Evolutionary conservation across 2,113 vertebrate genomes (phyloP), one percentile per base, ranked within the genome.

Genomic region (Varanus komodoensis): DNA sequence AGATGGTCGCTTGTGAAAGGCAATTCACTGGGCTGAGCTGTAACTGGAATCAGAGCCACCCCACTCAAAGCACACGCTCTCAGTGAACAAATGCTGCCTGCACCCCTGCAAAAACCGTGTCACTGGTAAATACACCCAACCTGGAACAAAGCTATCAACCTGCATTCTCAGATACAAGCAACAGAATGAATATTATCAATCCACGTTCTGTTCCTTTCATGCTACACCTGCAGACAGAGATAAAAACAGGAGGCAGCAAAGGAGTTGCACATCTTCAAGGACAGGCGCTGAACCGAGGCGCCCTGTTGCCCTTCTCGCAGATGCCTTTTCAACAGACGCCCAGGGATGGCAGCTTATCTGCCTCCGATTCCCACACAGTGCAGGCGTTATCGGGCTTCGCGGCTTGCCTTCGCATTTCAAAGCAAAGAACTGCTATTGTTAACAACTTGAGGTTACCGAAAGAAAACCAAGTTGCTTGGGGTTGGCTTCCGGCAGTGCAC

Each of bases 341-440:
- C 90, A 93, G 90, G 82, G 88, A 93, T 78, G 67, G 80, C 90
- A 93, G 92, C 90, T 93, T 96, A 94, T 96, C 93, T 95, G 84
- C 83, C 84, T 57, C 34, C 81, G 79, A 29, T 91, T 93, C 92
- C 87, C 87, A 93, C 92, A 89, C 48, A 83, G 68, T 44, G 86
- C 77, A 61, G 84, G 67, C 84, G 89, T 94, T 95, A 94, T 95
- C 94, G n/a, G 86, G 73, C 38, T 92, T 85, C 0, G 0, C 90
- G 87, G 93, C 64, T 91, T 89, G 91, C 38, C 74, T 74, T 88
- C 23, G 52, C 67, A 93, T 93, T 89, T 93, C 92, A 92, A 92
- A 77, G 86, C 79, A 84, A 95, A 91, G 71, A 92, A 86, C 86
- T 90, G 34, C 0, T 0, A 4, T 82, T 79, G 38, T 89, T 92